A percentile compares a stretch with the other conserved stretches of the same genome.
phyloP scores from a whole-genome alignment of 92 coral and sea anemone species.

The Umimayanthus chanpuru region DNA sequence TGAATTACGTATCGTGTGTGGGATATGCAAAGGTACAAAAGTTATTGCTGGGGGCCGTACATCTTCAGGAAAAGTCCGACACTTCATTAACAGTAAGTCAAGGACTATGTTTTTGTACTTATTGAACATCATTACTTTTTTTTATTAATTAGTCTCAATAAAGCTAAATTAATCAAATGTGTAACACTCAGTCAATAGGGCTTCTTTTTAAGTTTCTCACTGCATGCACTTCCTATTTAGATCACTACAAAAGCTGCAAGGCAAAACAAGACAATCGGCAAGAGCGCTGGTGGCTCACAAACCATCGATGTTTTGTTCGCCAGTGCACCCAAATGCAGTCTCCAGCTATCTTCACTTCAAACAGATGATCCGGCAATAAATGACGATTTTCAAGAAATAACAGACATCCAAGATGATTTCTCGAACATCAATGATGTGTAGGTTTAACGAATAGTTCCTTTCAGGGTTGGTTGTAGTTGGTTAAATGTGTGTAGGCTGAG shows the following conservation, averaged over 20 bases:
- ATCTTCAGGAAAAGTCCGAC: constrained; percentile 35
- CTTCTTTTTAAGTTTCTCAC: too few species aligned
- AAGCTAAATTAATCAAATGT: too few species aligned
- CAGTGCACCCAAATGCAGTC: neutral
- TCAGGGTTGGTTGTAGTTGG: too few species aligned
- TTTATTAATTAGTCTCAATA: too few species aligned
- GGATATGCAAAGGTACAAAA: constrained; percentile 12
- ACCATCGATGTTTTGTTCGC: neutral
- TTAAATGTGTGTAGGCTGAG: too few species aligned
- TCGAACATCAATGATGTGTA: constrained; percentile 49
- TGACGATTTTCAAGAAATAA: neutral
- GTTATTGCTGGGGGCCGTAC: constrained; percentile 22
- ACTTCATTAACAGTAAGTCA: constrained; percentile 23
- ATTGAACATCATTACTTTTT: too few species aligned
- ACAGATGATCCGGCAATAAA: neutral
- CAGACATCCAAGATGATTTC: constrained; percentile 37
- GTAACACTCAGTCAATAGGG: too few species aligned
- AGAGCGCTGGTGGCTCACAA: constrained; percentile 5
- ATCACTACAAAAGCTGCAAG: too few species aligned
- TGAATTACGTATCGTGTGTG: constrained; percentile 11
- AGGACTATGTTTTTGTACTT: too few species aligned
- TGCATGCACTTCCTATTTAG: too few species aligned
- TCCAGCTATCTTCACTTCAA: constrained; percentile 9
- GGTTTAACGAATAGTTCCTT: constrained; percentile 25
- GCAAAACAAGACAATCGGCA: too few species aligned